Evolutionary conservation across 2,113 vertebrate genomes (phyloP), one percentile per base, ranked within the genome.

Genomic region (Lepus americanus): DNA sequence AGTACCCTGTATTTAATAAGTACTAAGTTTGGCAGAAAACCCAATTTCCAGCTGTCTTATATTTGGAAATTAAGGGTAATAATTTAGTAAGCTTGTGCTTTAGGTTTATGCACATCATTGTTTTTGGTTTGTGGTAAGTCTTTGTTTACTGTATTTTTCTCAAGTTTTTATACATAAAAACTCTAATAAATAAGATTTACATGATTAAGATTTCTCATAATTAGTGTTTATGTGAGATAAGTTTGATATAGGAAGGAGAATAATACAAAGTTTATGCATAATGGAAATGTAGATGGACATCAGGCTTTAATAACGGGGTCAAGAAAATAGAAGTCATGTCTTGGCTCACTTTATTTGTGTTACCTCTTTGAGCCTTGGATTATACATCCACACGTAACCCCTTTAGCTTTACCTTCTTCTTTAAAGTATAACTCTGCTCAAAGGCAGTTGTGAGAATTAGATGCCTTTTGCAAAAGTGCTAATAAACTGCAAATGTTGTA

Each of bases 381-480:
- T 89, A 74, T 81, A 53, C 61, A 81, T 82, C 90, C 33, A 87
- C 31, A 69, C 4, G 25, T 77, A 72, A 33, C 51, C 44, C 76
- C 85, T 87, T 51, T 51, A 39, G 27, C 59, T 55, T 90, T 84
- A 64, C n/a, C 83, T 95, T 87, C 29, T 89, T 88, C 31, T 67
- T 91, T 72, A 85, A 81, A 80, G 81, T 86, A 44, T 73, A 23
- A 14, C 44, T 59, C 39, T 80, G 55, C 88, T 81, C n/a, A 80
- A 79, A 97, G 78, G 12, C 72, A 87, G 13, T 83, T 92, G 25
- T 96, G 29, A 83, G 66, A 55, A 53, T 87, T 83, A 87, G 49
- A 10, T 94, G 55, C 36, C 73, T 90, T 96, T 77, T 95, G 20
- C 94, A 59, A 74, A 94, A 92, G 61, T 87, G 9, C 29, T 78